These are phyloP conservation scores for Sapajus apella DNA, from an alignment of 2,113 vertebrate genomes.

Conservation along the genomic window DNA sequence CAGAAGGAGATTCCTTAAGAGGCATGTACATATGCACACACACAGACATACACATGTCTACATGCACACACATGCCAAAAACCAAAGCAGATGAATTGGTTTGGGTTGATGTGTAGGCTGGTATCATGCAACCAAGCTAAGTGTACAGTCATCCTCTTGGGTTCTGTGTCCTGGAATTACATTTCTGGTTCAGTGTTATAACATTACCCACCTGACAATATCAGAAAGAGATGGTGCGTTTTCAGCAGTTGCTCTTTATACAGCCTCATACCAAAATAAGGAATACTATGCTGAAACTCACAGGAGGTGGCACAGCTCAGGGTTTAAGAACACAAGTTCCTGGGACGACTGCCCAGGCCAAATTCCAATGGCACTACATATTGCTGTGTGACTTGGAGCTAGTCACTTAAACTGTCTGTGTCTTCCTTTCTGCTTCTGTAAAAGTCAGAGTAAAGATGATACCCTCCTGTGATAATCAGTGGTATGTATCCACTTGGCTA, in stretches of 20 bases:
- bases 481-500: background rate
- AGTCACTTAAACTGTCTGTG: background rate
- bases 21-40: background rate
- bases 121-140: background rate
- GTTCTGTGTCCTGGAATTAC: background rate
- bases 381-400: background rate
- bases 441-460: background rate
- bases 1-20: background rate
- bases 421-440: background rate
- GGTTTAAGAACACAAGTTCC: background rate
- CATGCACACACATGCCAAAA: background rate
- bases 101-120: background rate
- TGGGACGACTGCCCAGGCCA: background rate
- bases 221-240: background rate
- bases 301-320: background rate
- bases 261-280: background rate
- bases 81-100: background rate
- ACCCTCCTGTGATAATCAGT: background rate
- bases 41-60: background rate
- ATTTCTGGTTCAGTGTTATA: background rate
- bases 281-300: rapidly evolving
- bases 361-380: background rate
- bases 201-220: background rate
- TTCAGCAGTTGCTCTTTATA: background rate
- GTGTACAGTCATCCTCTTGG: background rate